Evolutionary conservation across 2,113 vertebrate genomes (phyloP).

Genomic region (Gymnarchus niloticus): DNA sequence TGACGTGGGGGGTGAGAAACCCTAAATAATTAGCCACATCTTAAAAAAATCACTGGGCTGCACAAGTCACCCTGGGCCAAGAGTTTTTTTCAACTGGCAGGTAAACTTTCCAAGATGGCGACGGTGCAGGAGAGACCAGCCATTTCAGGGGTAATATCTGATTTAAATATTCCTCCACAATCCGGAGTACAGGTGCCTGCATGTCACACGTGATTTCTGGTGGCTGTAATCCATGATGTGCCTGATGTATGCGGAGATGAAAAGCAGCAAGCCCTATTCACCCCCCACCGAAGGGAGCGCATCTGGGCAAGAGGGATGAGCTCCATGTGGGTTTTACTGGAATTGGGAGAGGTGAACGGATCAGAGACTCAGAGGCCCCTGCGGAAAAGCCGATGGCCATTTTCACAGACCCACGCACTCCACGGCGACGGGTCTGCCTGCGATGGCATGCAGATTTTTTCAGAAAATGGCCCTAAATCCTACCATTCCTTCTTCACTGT

Average conservation of each 20-base stretch:
- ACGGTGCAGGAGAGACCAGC: slow-evolving; percentile 33
- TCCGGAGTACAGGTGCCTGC: slow-evolving; percentile 30
- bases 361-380: background rate
- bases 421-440: background rate
- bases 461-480: background rate
- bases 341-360: background rate
- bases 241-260: background rate
- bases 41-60: too few species aligned
- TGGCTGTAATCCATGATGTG: background rate
- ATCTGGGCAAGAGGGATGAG: background rate
- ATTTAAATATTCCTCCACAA: slow-evolving; percentile 50
- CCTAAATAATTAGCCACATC: slow-evolving; percentile 68
- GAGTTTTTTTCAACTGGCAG: too few species aligned
- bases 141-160: slow-evolving; percentile 32
- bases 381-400: background rate
- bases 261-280: background rate
- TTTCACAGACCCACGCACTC: background rate
- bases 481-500: background rate
- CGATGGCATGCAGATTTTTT: slow-evolving; percentile 9
- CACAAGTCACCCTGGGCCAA: too few species aligned
- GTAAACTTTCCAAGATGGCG: slow-evolving; percentile 56
- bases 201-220: slow-evolving; percentile 18
- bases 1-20: slow-evolving; percentile 50
- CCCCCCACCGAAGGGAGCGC: background rate
- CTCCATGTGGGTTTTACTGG: background rate